These are phyloP conservation scores for Ceyx margarethae DNA, from an alignment of 2,113 vertebrate species.

Conservation along the genomic window DNA sequence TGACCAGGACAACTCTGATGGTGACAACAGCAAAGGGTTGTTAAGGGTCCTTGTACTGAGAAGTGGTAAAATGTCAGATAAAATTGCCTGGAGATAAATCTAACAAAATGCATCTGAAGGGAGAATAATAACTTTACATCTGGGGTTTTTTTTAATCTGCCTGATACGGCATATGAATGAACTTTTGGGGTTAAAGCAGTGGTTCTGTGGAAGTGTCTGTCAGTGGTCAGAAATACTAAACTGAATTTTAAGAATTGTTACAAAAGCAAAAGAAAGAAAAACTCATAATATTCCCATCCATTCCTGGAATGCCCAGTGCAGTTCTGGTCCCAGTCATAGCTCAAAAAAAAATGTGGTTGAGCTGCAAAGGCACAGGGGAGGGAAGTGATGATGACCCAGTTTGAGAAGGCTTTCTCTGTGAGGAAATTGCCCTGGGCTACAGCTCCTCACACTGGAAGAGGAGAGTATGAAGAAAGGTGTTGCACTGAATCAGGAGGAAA, in stretches of 20 bases:
- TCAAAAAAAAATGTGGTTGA: background rate
- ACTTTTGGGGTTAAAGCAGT: background rate
- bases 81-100: background rate
- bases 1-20: too few species aligned
- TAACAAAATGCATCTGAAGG: background rate
- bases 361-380: background rate
- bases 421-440: background rate
- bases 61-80: background rate
- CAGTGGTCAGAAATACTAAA: background rate
- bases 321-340: background rate
- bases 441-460: background rate
- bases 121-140: background rate
- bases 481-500: background rate
- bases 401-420: background rate
- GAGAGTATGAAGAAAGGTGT: background rate
- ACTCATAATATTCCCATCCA: background rate
- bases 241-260: background rate
- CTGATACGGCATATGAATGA: background rate
- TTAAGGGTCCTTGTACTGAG: background rate
- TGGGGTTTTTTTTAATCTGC: background rate
- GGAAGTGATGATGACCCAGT: background rate
- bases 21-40: background rate
- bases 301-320: accelerated
- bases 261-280: background rate
- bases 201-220: background rate